A percentile compares a stretch with the other conserved stretches of the same genome.
phyloP scores from a whole-genome alignment of 2,888 invertebrate species.

The Macaria liturata region DNA sequence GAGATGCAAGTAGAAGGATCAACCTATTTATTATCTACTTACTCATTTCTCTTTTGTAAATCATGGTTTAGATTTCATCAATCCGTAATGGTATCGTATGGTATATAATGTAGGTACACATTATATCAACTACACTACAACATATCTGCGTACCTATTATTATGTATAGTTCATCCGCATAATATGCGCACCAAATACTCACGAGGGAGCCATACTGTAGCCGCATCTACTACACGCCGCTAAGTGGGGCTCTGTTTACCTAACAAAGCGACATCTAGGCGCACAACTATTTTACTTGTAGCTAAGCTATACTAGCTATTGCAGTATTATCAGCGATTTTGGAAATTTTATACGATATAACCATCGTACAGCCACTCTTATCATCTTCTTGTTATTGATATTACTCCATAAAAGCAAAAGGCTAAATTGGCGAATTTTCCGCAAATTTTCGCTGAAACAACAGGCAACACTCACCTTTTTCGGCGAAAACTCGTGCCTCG shows the following conservation, averaged over 20 bases:
- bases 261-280: slow-evolving; percentile 16
- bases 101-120: too few relatives aligned
- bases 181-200: neutral
- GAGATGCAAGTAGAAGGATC: too few relatives aligned
- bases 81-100: too few relatives aligned
- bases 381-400: neutral
- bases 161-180: too few relatives aligned
- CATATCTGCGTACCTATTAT: too few relatives aligned
- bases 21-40: too few relatives aligned
- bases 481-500: slow-evolving; percentile 21
- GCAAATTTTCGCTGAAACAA: slow-evolving; percentile 9
- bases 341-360: too few relatives aligned
- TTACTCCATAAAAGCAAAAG: neutral
- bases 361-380: neutral
- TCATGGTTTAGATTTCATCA: too few relatives aligned
- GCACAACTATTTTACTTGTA: slow-evolving; percentile 4
- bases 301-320: too few relatives aligned
- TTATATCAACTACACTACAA: too few relatives aligned
- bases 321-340: neutral
- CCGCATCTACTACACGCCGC: neutral
- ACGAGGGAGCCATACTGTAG: slow-evolving; percentile 3
- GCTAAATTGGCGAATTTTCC: neutral
- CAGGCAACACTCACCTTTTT: slow-evolving; percentile 30
- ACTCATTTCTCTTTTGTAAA: too few relatives aligned
- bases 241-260: slow-evolving; percentile 19